Evolutionary conservation across 2,888 invertebrate genomes (phyloP).

Genomic region (Didymodactylos carnosus): DNA sequence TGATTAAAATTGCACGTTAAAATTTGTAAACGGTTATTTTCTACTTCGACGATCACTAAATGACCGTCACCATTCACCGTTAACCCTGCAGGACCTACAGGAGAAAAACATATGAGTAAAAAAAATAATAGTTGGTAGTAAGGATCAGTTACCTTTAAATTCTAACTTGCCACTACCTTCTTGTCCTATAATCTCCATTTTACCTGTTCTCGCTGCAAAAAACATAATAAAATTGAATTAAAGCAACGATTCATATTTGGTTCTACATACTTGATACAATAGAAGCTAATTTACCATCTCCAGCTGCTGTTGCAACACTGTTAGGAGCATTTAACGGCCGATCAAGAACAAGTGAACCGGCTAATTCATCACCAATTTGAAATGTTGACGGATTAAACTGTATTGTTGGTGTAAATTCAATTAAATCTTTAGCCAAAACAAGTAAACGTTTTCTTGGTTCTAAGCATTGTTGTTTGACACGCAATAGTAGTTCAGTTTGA

Average conservation of each 20-base stretch:
- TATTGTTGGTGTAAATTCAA: neutral
- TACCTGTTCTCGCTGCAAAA: neutral
- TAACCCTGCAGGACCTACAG: neutral
- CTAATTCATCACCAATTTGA: neutral
- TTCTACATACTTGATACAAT: neutral
- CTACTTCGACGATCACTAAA: neutral
- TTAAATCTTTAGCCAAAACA: neutral
- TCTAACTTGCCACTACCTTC: neutral
- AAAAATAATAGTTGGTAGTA: too few relatives aligned
- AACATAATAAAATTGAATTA: too few relatives aligned
- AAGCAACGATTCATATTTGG: too few relatives aligned
- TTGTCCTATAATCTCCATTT: neutral
- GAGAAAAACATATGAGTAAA: too few relatives aligned
- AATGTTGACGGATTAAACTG: neutral
- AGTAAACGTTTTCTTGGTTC: neutral
- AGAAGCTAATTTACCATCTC: neutral
- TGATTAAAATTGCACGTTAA: neutral
- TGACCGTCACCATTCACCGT: neutral
- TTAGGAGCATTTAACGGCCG: neutral
- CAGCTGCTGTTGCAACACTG: neutral
- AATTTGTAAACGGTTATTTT: neutral
- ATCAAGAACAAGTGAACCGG: neutral
- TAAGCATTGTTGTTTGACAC: neutral
- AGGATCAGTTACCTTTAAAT: too few relatives aligned
- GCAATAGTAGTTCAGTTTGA: neutral